Conservation (phyloP, 2,888 invertebrate genomes). For the Caenorhabditis imperialis region DNA sequence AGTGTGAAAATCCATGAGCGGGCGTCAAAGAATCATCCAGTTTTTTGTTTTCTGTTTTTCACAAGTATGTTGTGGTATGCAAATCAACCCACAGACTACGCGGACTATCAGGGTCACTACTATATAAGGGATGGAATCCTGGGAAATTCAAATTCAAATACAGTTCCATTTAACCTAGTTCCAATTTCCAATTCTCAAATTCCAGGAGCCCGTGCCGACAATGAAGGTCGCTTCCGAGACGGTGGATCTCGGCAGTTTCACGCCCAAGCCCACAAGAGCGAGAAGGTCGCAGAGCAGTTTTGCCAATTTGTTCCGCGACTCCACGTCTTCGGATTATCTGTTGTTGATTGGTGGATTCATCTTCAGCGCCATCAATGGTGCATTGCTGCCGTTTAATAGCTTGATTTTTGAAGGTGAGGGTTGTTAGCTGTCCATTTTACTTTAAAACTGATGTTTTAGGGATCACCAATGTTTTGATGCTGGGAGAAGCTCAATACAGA, state of each 20-base stretch:
- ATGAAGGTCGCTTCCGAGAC: conserved; percentile 23
- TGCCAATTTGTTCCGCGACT: conserved; percentile 59
- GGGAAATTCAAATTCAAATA: no score
- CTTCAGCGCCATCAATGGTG: conserved; percentile 57
- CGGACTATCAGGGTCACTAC: no score
- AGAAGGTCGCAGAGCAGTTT: conserved; percentile 11
- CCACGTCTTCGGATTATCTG: conserved; percentile 60
- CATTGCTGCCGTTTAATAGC: conserved; percentile 58
- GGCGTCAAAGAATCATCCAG: no score
- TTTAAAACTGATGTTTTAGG: conserved; percentile 34
- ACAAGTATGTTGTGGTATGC: no score
- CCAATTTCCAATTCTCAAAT: no score
- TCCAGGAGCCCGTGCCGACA: conserved; percentile 28
- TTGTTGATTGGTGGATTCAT: conserved; percentile 63
- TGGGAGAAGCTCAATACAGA: conserved; percentile 59
- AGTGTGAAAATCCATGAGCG: no score
- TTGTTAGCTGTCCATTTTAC: no score
- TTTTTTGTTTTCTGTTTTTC: no score
- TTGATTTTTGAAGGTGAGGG: conserved; percentile 62
- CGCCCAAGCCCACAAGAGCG: conserved; percentile 9
- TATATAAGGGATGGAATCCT: no score
- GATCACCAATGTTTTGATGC: conserved; percentile 67
- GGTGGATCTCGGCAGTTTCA: conserved; percentile 5
- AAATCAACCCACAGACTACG: no score
- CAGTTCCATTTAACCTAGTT: no score